These are phyloP conservation scores for Muscicapa adusta DNA, from an alignment of 2,113 vertebrate genomes.

Conservation along the genomic window DNA sequence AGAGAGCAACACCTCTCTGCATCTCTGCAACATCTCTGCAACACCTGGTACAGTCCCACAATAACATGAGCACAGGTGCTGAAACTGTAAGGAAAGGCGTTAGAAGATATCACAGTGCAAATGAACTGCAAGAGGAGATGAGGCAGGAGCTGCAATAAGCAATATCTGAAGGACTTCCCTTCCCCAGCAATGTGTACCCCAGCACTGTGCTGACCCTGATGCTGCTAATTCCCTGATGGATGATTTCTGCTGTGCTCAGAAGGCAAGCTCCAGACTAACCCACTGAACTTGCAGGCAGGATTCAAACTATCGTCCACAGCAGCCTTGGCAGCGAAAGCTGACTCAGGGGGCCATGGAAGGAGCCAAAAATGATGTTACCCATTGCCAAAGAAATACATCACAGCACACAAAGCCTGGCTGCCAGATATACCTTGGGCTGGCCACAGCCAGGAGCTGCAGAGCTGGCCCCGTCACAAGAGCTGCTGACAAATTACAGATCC, in stretches of 20 bases:
- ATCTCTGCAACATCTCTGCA: not conserved
- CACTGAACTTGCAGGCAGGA: slow-evolving; percentile 25
- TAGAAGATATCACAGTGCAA: not conserved
- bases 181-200: not conserved
- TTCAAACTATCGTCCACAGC: slow-evolving; percentile 15
- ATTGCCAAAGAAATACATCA: slow-evolving; percentile 38
- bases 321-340: slow-evolving; percentile 33
- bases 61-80: not conserved
- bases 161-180: slow-evolving; percentile 7
- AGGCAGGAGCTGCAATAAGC: not conserved
- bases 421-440: slow-evolving; percentile 64
- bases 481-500: slow-evolving; percentile 31
- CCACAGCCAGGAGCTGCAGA: slow-evolving; percentile 40
- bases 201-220: not conserved
- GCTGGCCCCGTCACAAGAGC: not conserved
- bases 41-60: not conserved
- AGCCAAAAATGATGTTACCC: not conserved
- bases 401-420: slow-evolving; percentile 38
- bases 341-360: not conserved
- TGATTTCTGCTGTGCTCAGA: slow-evolving; percentile 52
- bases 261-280: slow-evolving; percentile 45
- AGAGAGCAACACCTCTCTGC: not conserved
- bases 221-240: slow-evolving; percentile 22
- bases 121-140: not conserved
- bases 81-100: not conserved